Percentiles rank a stretch among this genome's conserved stretches.
phyloP scores from a whole-genome alignment of 2,797 vertebrate species.

The Microchirus variegatus region DNA sequence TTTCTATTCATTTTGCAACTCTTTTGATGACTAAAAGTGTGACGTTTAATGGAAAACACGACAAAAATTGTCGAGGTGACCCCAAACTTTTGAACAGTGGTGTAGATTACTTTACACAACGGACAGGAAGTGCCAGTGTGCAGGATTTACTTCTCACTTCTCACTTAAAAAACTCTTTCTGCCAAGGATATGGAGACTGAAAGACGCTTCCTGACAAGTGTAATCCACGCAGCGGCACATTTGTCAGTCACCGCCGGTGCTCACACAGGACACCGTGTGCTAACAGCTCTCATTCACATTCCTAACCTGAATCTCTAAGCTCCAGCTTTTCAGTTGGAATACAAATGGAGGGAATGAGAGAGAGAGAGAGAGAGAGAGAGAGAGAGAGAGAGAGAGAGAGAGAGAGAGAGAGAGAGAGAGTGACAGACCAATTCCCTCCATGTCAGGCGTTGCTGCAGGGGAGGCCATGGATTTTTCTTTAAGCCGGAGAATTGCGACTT shows the following conservation, averaged over 20 bases:
- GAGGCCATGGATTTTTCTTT: constrained; percentile 22
- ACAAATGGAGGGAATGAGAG: constrained; percentile 47
- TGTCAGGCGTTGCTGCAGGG: constrained; percentile 40
- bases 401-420: constrained; percentile 6
- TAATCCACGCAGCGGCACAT: neutral
- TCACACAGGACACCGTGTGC: constrained; percentile 23
- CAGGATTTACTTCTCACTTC: no score
- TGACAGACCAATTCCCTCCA: constrained; percentile 46
- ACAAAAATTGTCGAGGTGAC: no score
- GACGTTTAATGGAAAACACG: no score
- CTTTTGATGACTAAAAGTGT: no score
- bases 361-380: no score
- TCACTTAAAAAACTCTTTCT: no score
- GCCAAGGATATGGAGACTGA: no score
- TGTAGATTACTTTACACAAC: no score
- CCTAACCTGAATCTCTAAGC: constrained; percentile 22
- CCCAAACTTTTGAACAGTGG: no score
- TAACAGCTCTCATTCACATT: constrained; percentile 54
- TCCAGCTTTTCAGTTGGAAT: constrained; percentile 42
- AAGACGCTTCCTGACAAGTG: no score
- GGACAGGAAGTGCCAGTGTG: no score
- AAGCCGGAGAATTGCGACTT: constrained; percentile 33
- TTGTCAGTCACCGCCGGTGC: neutral
- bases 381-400: constrained; percentile 41
- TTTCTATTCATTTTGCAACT: no score